These are phyloP conservation scores for Penaeus vannamei DNA, from an alignment of 1,140 invertebrate species.

Conservation along the genomic window DNA sequence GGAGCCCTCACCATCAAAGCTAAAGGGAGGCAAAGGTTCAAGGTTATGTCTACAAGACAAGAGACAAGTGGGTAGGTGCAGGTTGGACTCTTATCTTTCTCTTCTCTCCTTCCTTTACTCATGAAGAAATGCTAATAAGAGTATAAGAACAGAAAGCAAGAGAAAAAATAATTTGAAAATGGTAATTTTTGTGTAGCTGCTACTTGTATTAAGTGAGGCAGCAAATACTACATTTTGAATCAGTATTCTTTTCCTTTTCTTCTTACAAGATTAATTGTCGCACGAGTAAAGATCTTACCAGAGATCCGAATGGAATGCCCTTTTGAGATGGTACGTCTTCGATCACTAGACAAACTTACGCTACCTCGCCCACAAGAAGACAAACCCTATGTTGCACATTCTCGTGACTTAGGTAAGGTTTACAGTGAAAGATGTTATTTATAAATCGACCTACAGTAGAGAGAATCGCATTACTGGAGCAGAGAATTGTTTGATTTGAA, in stretches of 20 bases:
- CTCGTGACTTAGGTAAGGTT: constrained; percentile 55
- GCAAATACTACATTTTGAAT: not conserved
- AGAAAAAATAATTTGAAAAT: no score
- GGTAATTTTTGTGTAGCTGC: not conserved
- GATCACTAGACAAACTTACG: constrained; percentile 67
- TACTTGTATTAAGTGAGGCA: not conserved
- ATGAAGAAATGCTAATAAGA: no score
- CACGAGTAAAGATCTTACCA: constrained; percentile 79
- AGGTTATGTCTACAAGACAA: constrained; percentile 73
- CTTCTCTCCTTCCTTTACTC: no score
- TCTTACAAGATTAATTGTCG: constrained; percentile 72
- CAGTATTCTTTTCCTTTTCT: not conserved
- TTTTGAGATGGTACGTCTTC: constrained; percentile 73
- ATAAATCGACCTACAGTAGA: not conserved
- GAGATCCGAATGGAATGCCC: constrained; percentile 76
- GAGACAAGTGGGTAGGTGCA: constrained; percentile 74
- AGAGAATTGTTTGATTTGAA: not conserved
- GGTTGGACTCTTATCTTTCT: not conserved
- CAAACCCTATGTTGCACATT: not conserved
- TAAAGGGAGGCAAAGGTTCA: constrained; percentile 80
- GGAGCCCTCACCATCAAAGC: constrained; percentile 76
- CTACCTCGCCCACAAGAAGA: constrained; percentile 41
- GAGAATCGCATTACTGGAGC: no score
- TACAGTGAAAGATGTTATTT: constrained; percentile 21
- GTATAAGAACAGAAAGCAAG: no score